Percentiles rank a stretch among this genome's conserved stretches.
Evolutionary conservation across 2,113 vertebrate genomes (phyloP).

Genomic region (Corvus moneduloides): DNA sequence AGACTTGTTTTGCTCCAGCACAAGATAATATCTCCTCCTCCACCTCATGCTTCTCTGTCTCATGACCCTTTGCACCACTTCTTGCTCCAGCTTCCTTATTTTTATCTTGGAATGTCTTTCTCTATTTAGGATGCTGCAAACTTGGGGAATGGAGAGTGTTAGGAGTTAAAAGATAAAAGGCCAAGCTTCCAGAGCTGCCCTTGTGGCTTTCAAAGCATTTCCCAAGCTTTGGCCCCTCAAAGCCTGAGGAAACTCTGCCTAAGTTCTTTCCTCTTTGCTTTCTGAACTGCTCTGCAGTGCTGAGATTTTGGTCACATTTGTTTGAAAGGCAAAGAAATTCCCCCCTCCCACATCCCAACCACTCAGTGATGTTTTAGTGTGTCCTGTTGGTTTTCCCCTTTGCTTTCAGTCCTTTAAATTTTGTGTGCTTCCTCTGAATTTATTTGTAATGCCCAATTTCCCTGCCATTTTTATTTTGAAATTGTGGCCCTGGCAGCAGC

Average conservation of each 20-base stretch:
- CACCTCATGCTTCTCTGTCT: background rate
- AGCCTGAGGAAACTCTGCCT: background rate
- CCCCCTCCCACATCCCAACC: background rate
- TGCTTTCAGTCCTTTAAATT: background rate
- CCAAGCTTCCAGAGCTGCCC: background rate
- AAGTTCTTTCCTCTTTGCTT: background rate
- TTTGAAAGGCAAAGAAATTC: background rate
- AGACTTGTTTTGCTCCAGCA: background rate
- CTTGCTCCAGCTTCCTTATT: background rate
- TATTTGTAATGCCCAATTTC: background rate
- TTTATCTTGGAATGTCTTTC: background rate
- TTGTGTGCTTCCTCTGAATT: background rate
- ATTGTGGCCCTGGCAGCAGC: background rate
- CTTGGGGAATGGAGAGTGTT: background rate
- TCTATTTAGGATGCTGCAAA: background rate
- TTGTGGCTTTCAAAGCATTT: background rate
- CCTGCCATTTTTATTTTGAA: background rate
- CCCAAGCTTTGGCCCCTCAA: background rate
- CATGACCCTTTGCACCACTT: background rate
- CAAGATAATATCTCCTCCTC: background rate
- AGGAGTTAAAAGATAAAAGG: background rate
- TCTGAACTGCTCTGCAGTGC: background rate
- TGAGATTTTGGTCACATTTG: background rate
- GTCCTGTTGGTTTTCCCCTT: background rate
- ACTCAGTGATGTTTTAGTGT: accelerated